A percentile compares a stretch with the other conserved stretches of the same genome.
These are phyloP conservation scores for Heterotis niloticus DNA, from an alignment of 2,113 vertebrate genomes.

Conservation along the genomic window DNA sequence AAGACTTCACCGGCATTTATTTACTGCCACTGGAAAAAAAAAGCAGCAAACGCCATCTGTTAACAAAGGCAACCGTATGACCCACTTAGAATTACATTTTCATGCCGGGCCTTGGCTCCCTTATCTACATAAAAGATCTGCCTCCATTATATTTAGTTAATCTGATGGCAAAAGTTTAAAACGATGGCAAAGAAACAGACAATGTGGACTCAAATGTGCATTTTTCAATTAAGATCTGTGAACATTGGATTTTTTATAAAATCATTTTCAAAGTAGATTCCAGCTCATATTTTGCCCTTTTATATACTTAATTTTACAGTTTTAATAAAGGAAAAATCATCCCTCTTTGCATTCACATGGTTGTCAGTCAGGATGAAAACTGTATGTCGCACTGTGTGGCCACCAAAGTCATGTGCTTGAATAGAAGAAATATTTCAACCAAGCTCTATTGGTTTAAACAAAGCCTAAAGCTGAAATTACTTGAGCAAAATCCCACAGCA, in stretches of 20 bases:
- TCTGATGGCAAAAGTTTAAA: neutral
- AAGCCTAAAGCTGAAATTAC: too few species aligned
- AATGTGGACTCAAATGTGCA: neutral
- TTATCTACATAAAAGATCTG: slow-evolving; percentile 47
- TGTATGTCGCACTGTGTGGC: too few species aligned
- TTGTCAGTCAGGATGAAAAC: too few species aligned
- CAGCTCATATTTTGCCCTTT: slow-evolving; percentile 4
- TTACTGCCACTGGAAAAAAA: neutral
- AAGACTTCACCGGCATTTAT: neutral
- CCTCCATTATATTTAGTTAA: slow-evolving; percentile 34
- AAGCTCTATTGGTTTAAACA: too few species aligned
- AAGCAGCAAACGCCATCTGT: slow-evolving; percentile 44
- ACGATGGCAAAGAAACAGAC: neutral
- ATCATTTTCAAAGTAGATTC: neutral
- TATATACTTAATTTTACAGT: neutral
- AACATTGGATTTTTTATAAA: neutral
- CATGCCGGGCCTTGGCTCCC: slow-evolving; percentile 22
- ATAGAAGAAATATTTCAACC: too few species aligned
- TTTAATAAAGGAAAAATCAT: too few species aligned
- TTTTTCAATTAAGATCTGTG: neutral
- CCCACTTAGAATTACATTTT: slow-evolving; percentile 54
- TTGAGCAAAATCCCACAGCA: too few species aligned
- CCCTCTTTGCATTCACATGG: too few species aligned
- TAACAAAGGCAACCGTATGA: slow-evolving; percentile 55
- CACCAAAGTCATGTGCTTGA: too few species aligned